Conservation (phyloP, 2,888 invertebrate species). For the Mimachlamys varia region DNA sequence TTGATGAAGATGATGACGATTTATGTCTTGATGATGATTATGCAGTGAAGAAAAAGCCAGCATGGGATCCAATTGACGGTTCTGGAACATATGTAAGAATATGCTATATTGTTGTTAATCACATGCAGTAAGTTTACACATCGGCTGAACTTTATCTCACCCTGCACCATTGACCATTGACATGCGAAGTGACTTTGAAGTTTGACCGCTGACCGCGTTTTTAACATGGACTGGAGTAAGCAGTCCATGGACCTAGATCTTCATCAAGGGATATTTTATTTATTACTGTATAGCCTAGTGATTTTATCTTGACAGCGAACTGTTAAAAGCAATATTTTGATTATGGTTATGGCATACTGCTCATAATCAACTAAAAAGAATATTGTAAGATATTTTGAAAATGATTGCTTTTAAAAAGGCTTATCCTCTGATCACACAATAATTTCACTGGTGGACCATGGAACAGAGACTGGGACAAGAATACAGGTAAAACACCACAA, state of each 20-base stretch:
- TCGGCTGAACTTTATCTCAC: not conserved
- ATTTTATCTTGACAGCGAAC: not conserved
- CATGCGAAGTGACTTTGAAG: not conserved
- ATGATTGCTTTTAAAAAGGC: too few species aligned
- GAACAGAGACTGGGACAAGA: too few species aligned
- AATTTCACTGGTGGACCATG: too few species aligned
- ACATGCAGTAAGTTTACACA: not conserved
- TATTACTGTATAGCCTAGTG: too few species aligned
- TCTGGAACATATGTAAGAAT: not conserved
- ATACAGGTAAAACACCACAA: too few species aligned
- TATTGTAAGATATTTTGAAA: too few species aligned
- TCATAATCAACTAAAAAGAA: too few species aligned
- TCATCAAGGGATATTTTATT: not conserved
- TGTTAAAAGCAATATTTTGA: too few species aligned
- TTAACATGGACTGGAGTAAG: not conserved
- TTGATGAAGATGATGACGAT: constrained; percentile 66
- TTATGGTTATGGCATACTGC: too few species aligned
- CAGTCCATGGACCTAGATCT: not conserved
- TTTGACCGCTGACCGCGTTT: not conserved
- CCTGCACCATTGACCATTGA: not conserved
- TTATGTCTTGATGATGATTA: constrained; percentile 58
- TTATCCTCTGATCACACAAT: too few species aligned
- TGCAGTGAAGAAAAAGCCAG: constrained; percentile 48
- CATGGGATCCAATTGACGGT: constrained; percentile 42
- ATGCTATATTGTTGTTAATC: not conserved